These are phyloP conservation scores for Trichoplax adhaerens DNA, from an alignment of 37 sponge, comb jelly and placozoan species.

Conservation along the genomic window DNA sequence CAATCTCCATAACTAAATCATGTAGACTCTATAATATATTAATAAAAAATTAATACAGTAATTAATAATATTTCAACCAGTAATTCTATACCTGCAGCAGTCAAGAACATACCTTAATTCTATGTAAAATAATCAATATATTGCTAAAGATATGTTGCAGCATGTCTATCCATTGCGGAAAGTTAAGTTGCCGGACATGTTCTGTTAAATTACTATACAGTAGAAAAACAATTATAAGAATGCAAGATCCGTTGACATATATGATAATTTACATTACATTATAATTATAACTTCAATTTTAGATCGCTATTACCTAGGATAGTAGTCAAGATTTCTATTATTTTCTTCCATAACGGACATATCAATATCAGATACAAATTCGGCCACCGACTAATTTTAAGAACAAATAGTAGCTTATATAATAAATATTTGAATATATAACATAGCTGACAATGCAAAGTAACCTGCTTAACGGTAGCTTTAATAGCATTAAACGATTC, in stretches of 20 bases:
- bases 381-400: no score
- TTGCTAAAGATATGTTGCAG: conserved; percentile 29
- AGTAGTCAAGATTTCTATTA: no score
- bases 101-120: neutral
- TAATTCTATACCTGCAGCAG: conserved; percentile 25
- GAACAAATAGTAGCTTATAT: no score
- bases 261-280: no score
- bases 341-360: no score
- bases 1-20: neutral
- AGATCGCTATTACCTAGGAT: no score
- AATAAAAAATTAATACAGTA: neutral
- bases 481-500: conserved; percentile 18
- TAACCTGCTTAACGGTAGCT: conserved; percentile 18
- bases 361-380: no score
- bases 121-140: conserved; percentile 14
- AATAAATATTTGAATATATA: no score
- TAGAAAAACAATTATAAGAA: no score
- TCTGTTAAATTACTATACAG: conserved; percentile 24
- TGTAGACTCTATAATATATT: neutral
- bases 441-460: neutral
- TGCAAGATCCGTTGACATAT: no score
- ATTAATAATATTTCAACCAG: neutral
- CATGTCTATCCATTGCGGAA: conserved; percentile 40
- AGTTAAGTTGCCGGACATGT: conserved; percentile 33
- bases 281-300: no score